These are phyloP conservation scores for Agapostemon virescens DNA, from an alignment of 2,888 invertebrate genomes.

Conservation along the genomic window DNA sequence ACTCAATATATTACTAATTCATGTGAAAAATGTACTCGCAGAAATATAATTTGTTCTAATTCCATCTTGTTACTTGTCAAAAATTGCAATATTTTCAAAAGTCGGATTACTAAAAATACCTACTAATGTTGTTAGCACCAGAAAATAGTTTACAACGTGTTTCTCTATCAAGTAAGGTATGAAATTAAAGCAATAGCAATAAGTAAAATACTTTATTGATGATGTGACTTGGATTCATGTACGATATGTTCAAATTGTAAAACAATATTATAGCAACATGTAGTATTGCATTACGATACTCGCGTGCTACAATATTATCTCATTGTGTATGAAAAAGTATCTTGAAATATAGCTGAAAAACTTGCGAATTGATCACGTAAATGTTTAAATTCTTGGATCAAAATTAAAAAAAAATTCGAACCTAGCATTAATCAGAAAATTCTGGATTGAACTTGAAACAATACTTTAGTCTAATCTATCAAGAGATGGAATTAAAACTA, in stretches of 20 bases:
- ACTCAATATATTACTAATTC: slow-evolving; percentile 39
- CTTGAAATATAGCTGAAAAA: background rate
- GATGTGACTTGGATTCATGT: background rate
- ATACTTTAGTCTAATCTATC: slow-evolving; percentile 9
- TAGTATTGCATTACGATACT: background rate
- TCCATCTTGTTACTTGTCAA: slow-evolving; percentile 58
- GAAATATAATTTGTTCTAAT: slow-evolving; percentile 57
- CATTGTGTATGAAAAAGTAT: background rate
- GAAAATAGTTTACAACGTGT: background rate
- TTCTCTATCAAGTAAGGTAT: background rate
- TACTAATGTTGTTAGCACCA: background rate
- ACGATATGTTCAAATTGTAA: background rate
- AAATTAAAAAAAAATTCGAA: slow-evolving; percentile 13
- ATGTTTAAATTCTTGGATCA: background rate
- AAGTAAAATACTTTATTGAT: background rate
- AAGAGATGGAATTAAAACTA: slow-evolving; percentile 65
- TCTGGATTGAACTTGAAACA: slow-evolving; percentile 18
- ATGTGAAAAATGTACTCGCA: slow-evolving; percentile 45
- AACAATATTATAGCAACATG: slow-evolving; percentile 1
- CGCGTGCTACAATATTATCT: slow-evolving; percentile 6
- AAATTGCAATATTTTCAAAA: slow-evolving; percentile 25
- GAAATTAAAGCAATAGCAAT: background rate
- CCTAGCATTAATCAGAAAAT: background rate
- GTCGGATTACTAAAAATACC: slow-evolving; percentile 12
- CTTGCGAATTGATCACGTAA: background rate